Evolutionary conservation across 2,113 vertebrate species (phyloP).

Genomic region (Rhinolophus ferrumequinum): DNA sequence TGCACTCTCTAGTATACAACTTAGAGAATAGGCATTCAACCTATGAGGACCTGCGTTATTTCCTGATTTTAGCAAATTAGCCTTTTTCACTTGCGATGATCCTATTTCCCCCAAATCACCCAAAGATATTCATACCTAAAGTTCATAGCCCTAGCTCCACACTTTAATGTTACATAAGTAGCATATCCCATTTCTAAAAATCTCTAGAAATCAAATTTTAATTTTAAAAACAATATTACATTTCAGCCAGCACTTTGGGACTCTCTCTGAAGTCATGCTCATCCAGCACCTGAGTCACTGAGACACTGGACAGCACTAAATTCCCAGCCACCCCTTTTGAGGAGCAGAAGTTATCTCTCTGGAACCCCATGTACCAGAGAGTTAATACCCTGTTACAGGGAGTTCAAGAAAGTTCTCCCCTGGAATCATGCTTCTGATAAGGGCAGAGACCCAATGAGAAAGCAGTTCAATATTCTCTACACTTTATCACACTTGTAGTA

Average conservation of each 20-base stretch:
- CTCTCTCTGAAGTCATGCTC: background rate
- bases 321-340: background rate
- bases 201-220: background rate
- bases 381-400: background rate
- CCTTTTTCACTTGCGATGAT: slow-evolving; percentile 34
- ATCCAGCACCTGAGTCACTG: background rate
- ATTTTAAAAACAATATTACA: background rate
- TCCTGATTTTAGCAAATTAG: slow-evolving; percentile 36
- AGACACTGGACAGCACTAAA: background rate
- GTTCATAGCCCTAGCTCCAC: background rate
- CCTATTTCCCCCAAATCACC: background rate
- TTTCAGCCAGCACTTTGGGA: background rate
- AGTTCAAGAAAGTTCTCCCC: slow-evolving; percentile 4
- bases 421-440: background rate
- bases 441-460: background rate
- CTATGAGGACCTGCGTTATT: background rate
- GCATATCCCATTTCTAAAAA: slow-evolving; percentile 8
- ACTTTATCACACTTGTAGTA: slow-evolving; percentile 12
- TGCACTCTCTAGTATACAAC: background rate
- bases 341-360: background rate
- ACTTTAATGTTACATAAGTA: slow-evolving; percentile 16
- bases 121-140: background rate
- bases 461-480: background rate
- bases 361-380: background rate
- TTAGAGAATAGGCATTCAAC: background rate